Evolutionary conservation across 2,888 invertebrate genomes (phyloP), one percentile per base, ranked within the genome.

Genomic region (Orthosia gothica): DNA sequence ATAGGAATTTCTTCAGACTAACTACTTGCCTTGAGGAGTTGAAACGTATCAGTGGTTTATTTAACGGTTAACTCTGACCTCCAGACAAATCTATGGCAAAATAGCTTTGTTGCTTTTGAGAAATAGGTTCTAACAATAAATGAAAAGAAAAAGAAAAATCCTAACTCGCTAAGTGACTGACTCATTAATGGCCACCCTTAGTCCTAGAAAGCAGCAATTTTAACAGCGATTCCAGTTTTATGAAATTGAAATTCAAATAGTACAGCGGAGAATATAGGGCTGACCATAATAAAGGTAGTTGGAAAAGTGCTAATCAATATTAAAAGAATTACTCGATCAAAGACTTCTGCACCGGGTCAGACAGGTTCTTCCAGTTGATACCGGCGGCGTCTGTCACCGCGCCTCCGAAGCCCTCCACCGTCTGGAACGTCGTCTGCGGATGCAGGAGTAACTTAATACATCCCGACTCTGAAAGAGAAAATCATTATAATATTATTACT

Each of bases 321-420:
- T 16, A 13, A 23, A n/a, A 11, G 32, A 49, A 16, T 83, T 83
- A 91, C 90, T 88, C 75, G 1, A 91, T 85, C 12, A 93, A 70
- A n/a, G 65, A 89, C 4, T 97, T 89, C 89, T 97, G 88, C 66
- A 89, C 59, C 12, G 84, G 86, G 15, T 89, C 80, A 0, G 97
- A 95, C 11, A 98, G 93, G 13, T 92, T 96, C 61, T 92, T 93
- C 82, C 98, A 97, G 90, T 98, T 98, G 52, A 98, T 97, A 1
- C 97, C 98, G 0, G 97, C 96, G 0, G 97, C 90, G 78, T 98
- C 98, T 0, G 99, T 99, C 84, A 98, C 98, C 0, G 98, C 98
- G 5, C 98, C 99, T 0, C 99, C 99, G 91, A 98, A 99, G 0
- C 99, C 99, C 45, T 97, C 87, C 18, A 99, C 97, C 5, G 90